Base-by-base conservation (phyloP, 1,140 invertebrate genomes). In the Chironomus striatipennis region DNA sequence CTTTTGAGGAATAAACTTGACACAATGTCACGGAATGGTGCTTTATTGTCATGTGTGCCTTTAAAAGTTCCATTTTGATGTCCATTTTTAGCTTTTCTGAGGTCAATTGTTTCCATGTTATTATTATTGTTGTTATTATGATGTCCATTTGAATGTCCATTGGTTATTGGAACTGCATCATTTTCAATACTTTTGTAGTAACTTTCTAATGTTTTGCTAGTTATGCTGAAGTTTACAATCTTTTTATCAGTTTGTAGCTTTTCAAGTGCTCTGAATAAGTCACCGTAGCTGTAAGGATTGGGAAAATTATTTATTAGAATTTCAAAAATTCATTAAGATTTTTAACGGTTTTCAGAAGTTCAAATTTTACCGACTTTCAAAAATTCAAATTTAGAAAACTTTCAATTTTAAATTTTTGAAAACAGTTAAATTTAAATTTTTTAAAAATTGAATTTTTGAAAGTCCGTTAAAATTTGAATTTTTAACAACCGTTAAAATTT, bases 1-100 rank as follows among this genome's bases (percentile, higher is more conserved):
- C 88, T 82, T 76, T 88, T 88, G 74, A 85, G 84, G 75, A 89
- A 75, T 20, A 90, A 79, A 6, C 77, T 57, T 47, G 75, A 0
- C 76, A 84, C 76, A 17, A 77, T 76, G 34, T 74, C 72, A 21
- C 75, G 76, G 75, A 76, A 84, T 85, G 1, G 86, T 83, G 5
- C 86, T 87, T 17, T 91, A 81, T 75, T 88, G 90, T 81, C 93
- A 95, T 0, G 93, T 93, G 75, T 88, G 86, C 43, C 92, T 91
- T 79, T 93, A 88, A 75, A 92, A 87, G 2, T 88, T 87, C 1
- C 89, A 88, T 0, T 90, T 90, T 0, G 83, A 79, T 73, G 80
- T 83, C 77, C 81, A 89, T 57, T 17, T 73, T 34, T n/a, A 15
- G 17, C 4, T 74, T 67, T 12, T 6, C 15, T 43, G 2, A 74